Base-by-base conservation (phyloP, 1,140 invertebrate species). In the Pseudomyrmex dendroicus region DNA sequence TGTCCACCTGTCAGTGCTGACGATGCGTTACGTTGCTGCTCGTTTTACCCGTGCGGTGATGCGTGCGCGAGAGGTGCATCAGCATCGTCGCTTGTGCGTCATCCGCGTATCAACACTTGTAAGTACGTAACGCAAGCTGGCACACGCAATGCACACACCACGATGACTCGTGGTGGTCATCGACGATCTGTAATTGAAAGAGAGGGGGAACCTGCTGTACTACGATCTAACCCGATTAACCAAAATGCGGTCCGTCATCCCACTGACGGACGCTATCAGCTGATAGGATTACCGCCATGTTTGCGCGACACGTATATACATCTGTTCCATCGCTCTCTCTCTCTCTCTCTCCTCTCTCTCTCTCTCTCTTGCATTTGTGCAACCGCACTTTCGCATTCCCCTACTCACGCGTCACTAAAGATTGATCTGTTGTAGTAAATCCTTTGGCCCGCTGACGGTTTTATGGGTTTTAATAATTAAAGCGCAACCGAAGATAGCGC, bases 281-380 rank as follows among this genome's bases (percentile, higher is more conserved):
- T 90, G 89, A 90, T 90, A 82, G 82, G 88, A 87, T 89, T 83
- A 88, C 73, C 85, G 87, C 89, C 89, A 90, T 90, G 77, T 70
- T 88, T 86, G 76, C 2, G 12, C n/a, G 64, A 56, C 20, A 56
- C 66, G 54, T 72, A 46, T 59, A 35, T 52, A 54, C 13, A 13
- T 54, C 35, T 7, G 35, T 35, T 35, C 35, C 35, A 35, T 35
- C 35, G 4, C 52, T 48, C 57, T 25, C 12, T 48, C 12, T 80
- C 20, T 68, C 44, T 78, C 52, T 59, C 50, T 54, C 20, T 67
- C 4, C 44, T 78, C 52, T 59, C 50, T 54, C 20, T 67, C 4
- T 15, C 9, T 63, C 61, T 44, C 22, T 13, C 25, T 20, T 2
- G n/a, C 17, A 17, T 46, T 7, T 9, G 56, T 17, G 52, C 22